phyloP scores from a whole-genome alignment of 2,888 invertebrate genomes.

The Clanis bilineata region DNA sequence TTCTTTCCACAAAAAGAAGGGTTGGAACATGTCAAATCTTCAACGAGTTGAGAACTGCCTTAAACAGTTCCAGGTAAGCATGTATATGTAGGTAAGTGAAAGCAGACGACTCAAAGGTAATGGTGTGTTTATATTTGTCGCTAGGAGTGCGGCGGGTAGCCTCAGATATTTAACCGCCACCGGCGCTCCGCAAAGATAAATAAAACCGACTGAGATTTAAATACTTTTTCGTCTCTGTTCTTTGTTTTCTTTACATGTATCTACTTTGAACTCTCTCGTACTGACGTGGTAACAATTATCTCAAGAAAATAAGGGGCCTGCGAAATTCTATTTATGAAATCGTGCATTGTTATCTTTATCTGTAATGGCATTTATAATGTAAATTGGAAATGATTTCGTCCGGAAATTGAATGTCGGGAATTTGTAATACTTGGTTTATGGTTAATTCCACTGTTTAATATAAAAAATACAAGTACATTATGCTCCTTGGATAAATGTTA shows the following conservation, averaged over 20 bases:
- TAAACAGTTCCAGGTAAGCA: background rate
- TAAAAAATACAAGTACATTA: too few species aligned
- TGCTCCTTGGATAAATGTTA: background rate
- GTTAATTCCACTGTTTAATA: background rate
- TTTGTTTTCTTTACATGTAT: conserved; percentile 46
- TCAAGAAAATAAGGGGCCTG: conserved; percentile 15
- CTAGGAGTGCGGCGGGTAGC: conserved; percentile 55
- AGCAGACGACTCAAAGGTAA: conserved; percentile 66
- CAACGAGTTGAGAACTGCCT: background rate
- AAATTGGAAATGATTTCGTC: conserved; percentile 5
- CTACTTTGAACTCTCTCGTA: conserved; percentile 2
- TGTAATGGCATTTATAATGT: conserved; percentile 4
- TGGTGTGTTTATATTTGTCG: conserved; percentile 72
- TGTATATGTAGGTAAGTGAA: conserved; percentile 36
- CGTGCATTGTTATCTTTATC: conserved; percentile 9
- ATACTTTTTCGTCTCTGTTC: conserved; percentile 66
- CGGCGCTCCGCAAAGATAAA: conserved; percentile 70
- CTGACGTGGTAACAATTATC: conserved; percentile 22
- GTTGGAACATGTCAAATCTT: background rate
- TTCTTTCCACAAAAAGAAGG: background rate
- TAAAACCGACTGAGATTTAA: conserved; percentile 70
- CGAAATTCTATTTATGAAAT: conserved; percentile 7
- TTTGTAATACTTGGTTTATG: background rate
- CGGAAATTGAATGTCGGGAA: background rate
- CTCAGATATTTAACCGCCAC: conserved; percentile 72